Percentiles rank a stretch among this genome's conserved stretches.
Conservation (phyloP, 2,888 invertebrate genomes). For the Pterobdella sp. region DNA sequence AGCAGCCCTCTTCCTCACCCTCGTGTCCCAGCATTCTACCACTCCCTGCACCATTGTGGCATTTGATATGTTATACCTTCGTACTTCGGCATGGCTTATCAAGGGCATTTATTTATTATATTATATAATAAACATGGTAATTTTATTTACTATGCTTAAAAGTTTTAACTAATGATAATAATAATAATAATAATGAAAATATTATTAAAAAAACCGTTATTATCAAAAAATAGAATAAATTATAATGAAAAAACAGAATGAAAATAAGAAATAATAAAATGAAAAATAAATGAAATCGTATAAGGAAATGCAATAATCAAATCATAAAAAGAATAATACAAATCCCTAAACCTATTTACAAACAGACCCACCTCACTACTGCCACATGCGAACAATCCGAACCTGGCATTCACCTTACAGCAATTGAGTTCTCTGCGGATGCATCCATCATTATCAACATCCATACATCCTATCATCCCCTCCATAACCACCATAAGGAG, state of each 20-base stretch:
- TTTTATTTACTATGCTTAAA: background rate
- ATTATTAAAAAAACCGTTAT: background rate
- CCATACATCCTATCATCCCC: too few relatives aligned
- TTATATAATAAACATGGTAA: too few relatives aligned
- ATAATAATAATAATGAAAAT: conserved; percentile 19
- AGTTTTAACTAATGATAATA: background rate
- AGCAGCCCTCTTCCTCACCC: conserved; percentile 8
- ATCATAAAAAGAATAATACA: background rate
- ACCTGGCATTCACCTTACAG: conserved; percentile 75
- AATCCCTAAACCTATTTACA: too few relatives aligned
- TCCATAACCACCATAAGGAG: too few relatives aligned
- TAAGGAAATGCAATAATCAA: background rate
- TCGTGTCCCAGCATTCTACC: conserved; percentile 24
- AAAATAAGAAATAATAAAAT: background rate
- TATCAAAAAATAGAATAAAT: background rate
- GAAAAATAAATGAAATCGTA: background rate
- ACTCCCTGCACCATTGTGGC: conserved; percentile 6
- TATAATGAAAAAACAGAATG: background rate
- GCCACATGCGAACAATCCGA: conserved; percentile 77
- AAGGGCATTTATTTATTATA: too few relatives aligned
- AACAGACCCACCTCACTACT: conserved; percentile 54
- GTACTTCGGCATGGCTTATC: background rate
- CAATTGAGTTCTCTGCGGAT: conserved; percentile 58
- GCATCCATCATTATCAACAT: background rate
- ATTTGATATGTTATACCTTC: background rate